phyloP scores from a whole-genome alignment of 2,888 invertebrate genomes.

The Heliconius erato region DNA sequence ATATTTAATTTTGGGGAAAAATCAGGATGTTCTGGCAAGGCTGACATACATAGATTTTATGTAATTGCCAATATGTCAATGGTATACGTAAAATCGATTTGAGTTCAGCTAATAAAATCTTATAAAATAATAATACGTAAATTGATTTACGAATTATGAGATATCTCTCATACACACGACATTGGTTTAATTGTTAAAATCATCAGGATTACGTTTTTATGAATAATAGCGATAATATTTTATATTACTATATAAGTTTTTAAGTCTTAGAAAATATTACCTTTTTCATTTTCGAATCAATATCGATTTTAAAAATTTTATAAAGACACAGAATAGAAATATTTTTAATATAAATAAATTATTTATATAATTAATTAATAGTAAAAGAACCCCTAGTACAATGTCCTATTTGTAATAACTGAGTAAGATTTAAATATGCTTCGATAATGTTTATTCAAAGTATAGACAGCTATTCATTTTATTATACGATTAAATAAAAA shows the following conservation, averaged over 20 bases:
- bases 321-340: constrained; percentile 22
- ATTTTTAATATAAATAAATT: constrained; percentile 28
- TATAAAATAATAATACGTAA: neutral
- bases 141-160: neutral
- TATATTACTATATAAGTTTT: neutral
- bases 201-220: constrained; percentile 3
- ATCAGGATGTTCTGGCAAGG: too few relatives aligned
- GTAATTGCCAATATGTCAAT: neutral
- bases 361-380: constrained; percentile 14
- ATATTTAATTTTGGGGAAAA: too few relatives aligned
- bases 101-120: neutral
- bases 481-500: neutral
- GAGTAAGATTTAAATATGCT: neutral
- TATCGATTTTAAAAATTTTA: constrained; percentile 4
- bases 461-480: neutral
- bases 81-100: neutral
- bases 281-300: neutral
- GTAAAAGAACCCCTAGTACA: constrained; percentile 15
- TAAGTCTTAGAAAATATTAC: neutral
- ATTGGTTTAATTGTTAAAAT: neutral
- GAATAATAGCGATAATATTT: constrained; percentile 1
- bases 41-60: neutral
- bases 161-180: neutral
- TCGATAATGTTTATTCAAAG: neutral
- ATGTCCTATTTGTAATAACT: constrained; percentile 8